Conservation (phyloP, 2,797 vertebrate genomes). For the Sebastes kiyomatsui region DNA sequence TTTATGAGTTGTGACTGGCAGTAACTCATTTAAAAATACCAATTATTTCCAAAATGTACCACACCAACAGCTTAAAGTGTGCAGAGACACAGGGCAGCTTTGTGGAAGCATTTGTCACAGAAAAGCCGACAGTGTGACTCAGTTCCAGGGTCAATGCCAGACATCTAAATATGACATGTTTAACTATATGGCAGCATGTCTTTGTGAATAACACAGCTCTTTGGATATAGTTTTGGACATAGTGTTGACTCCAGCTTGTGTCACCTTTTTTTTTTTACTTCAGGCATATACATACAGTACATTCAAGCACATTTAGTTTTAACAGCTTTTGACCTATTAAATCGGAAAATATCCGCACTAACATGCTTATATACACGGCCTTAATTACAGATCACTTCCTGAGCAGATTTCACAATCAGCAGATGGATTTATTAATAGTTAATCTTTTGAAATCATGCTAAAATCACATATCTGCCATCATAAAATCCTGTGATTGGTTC, state of each 20-base stretch:
- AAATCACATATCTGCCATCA: no score
- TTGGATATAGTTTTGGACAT: neutral
- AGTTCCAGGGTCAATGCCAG: neutral
- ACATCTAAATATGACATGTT: neutral
- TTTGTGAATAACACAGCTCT: neutral
- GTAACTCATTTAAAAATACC: neutral
- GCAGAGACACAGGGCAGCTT: neutral
- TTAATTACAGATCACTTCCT: no score
- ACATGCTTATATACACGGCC: rapidly evolving
- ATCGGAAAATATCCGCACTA: no score
- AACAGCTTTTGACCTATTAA: no score
- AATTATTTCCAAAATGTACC: neutral
- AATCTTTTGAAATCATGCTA: no score
- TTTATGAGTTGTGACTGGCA: neutral
- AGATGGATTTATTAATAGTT: no score
- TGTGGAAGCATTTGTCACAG: neutral
- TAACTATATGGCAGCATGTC: neutral
- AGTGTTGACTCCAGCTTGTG: no score
- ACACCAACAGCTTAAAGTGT: neutral
- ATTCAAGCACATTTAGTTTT: no score
- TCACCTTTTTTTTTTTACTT: no score
- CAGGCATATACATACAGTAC: no score
- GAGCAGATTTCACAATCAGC: no score
- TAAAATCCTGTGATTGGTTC: no score
- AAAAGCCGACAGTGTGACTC: neutral